Base-by-base conservation (phyloP, 2,113 vertebrate species). In the Clinocottus analis region DNA sequence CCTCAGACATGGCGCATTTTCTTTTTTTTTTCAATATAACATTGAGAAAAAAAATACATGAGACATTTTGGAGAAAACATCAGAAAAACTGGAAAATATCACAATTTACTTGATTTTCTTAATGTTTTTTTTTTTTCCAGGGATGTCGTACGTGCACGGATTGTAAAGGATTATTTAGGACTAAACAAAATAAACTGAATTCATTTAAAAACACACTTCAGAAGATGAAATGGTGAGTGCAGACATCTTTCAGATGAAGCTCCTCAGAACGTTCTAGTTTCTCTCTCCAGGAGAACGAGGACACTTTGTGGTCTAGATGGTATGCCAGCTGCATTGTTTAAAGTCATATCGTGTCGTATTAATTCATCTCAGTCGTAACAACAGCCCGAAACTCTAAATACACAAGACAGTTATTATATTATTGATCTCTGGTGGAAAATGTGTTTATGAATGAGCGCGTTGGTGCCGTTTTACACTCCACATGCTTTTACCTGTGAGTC, bases 221-320 rank as follows among this genome's bases (percentile, higher is more conserved):
- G 29, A 27, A 27, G 1, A 55, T 72, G 31, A 76, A 51, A 43
- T 76, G 45, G 6, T 1, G 41, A 70, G 68, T 77, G 60, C 45
- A 82, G 53, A 23, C 51, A 31, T 74, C 7, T 55, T 65, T 47
- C 79, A 29, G 59, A 75, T 61, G 51, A 45, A 81, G 63, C n/a
- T 19, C 17, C 45, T 49, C 8, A 49, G 45, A 49, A 49, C 13
- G 25, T 39, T 71, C 0, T 67, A 19, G 66, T 80, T 66, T 45
- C 37, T 60, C 19, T 33, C 11, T 70, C 3, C 55, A n/a, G 43
- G 31, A 41, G 21, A 66, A 23, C 41, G 49, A 43, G 39, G 37
- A 61, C 35, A 33, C 47, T 47, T 56, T 35, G 21, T n/a, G 76
- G 75, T 75, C 65, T 66, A 66, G 10, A 21, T 47, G 47, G 33